Evolutionary conservation across 2,888 invertebrate species (phyloP).

Genomic region (Bibio marci): DNA sequence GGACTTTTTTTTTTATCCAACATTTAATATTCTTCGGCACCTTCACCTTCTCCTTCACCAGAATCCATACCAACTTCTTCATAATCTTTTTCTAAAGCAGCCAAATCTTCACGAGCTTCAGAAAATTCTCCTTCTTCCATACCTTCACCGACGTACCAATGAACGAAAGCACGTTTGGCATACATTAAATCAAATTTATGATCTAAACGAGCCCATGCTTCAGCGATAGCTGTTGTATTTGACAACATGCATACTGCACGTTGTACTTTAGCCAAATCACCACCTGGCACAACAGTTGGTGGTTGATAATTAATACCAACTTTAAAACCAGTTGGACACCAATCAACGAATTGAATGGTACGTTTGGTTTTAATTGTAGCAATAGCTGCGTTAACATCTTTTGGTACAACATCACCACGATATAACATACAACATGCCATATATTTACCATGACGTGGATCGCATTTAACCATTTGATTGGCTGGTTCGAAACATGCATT

Average conservation of each 20-base stretch:
- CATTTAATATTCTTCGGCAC: conserved; percentile 64
- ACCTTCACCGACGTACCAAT: conserved; percentile 83
- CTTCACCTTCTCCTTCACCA: conserved; percentile 63
- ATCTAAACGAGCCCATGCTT: conserved; percentile 88
- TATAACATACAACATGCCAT: too few relatives aligned
- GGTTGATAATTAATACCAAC: too few relatives aligned
- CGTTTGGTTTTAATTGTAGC: conserved; percentile 78
- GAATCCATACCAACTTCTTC: conserved; percentile 70
- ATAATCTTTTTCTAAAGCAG: conserved; percentile 70
- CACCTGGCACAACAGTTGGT: too few relatives aligned
- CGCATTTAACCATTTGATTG: too few relatives aligned
- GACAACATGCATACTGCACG: conserved; percentile 94
- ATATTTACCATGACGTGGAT: conserved; percentile 78
- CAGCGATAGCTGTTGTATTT: too few relatives aligned
- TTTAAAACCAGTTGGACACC: too few relatives aligned
- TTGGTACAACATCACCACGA: conserved; percentile 89
- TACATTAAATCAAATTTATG: conserved; percentile 95
- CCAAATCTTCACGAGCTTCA: conserved; percentile 74
- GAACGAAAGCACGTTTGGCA: conserved; percentile 88
- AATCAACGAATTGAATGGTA: conserved; percentile 76
- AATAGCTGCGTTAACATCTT: conserved; percentile 84
- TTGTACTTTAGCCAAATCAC: conserved; percentile 87
- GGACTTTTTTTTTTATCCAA: too few relatives aligned
- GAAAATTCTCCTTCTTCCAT: conserved; percentile 80
- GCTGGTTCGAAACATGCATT: too few relatives aligned